Base-by-base conservation (phyloP, 2,113 vertebrate genomes). In the Pedetes capensis region DNA sequence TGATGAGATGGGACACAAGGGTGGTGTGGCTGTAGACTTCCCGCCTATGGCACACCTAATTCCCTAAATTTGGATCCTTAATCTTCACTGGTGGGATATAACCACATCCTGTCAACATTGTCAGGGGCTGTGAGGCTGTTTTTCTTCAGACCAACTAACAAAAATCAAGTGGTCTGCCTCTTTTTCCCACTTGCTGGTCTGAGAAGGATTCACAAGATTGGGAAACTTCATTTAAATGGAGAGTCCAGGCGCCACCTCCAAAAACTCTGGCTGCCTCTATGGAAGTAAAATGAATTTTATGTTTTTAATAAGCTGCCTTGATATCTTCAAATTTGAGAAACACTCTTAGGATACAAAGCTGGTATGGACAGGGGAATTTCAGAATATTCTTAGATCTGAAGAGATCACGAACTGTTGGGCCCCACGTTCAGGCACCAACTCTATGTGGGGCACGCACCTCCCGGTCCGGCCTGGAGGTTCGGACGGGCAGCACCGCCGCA, bases 181-280 rank as follows among this genome's bases (percentile, higher is more conserved):
- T 85, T 81, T 80, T 89, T 63, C 16, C n/a, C 63, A 81, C 78
- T 53, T 78, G 42, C 83, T 81, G 34, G 39, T 53, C 42, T 55
- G 71, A 57, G 18, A 39, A 92, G 27, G 23, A 49, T 85, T 92
- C 59, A 27, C 51, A 78, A 95, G 42, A 95, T 5, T 27, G 4
- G 32, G 9, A 32, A 90, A 79, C 9, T 74, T 74, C 34, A 87
- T 93, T 81, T 75, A 76, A 92, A 79, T 61, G 18, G 16, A 86
- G 2, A 91, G 16, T 69, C 39, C 29, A 81, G 53, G 12, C 25
- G 34, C 32, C 69, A 85, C 23, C 34, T 80, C 39, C 37, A 64
- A 44, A 86, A 96, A 89, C 83, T 34, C 27, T 75, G 81, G 66
- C 32, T 94, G 81, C 72, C 32, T 94, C 37, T 83, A 61, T 2